These are phyloP conservation scores for Bergia sp. DNA, from an alignment of 92 coral and sea anemone genomes.

Conservation along the genomic window DNA sequence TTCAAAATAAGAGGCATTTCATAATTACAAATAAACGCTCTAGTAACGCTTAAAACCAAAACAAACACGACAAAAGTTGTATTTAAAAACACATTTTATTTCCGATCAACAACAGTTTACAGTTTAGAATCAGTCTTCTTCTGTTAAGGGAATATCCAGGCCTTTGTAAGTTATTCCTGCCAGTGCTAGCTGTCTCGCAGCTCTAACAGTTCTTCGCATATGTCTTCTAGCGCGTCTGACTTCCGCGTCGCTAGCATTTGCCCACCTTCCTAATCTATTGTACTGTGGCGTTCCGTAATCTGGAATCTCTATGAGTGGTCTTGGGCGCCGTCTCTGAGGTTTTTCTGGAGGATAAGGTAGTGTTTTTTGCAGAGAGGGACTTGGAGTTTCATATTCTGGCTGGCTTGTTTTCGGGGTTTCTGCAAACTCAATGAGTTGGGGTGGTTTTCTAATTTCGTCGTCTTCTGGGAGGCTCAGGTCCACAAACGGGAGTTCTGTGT, in stretches of 20 bases:
- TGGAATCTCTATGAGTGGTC: slow-evolving; percentile 28
- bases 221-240: background rate
- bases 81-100: too few relatives aligned
- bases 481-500: background rate
- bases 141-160: background rate
- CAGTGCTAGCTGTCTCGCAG: background rate
- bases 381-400: slow-evolving; percentile 29
- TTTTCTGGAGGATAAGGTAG: slow-evolving; percentile 40
- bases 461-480: background rate
- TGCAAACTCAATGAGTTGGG: background rate
- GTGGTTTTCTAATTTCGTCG: background rate
- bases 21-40: background rate
- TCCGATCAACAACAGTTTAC: too few relatives aligned
- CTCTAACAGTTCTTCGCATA: too few relatives aligned
- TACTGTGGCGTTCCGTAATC: slow-evolving; percentile 36
- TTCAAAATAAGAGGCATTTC: background rate
- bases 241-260: slow-evolving; percentile 1
- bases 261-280: slow-evolving; percentile 25
- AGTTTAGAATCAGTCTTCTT: background rate
- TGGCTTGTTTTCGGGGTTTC: slow-evolving; percentile 24
- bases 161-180: background rate
- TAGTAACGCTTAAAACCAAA: background rate
- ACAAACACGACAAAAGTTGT: too few relatives aligned
- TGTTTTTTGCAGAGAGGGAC: slow-evolving; percentile 41
- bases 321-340: slow-evolving; percentile 24